Evolutionary conservation across 2,888 invertebrate genomes (phyloP).

Genomic region (Pachliopta kotzebuea): DNA sequence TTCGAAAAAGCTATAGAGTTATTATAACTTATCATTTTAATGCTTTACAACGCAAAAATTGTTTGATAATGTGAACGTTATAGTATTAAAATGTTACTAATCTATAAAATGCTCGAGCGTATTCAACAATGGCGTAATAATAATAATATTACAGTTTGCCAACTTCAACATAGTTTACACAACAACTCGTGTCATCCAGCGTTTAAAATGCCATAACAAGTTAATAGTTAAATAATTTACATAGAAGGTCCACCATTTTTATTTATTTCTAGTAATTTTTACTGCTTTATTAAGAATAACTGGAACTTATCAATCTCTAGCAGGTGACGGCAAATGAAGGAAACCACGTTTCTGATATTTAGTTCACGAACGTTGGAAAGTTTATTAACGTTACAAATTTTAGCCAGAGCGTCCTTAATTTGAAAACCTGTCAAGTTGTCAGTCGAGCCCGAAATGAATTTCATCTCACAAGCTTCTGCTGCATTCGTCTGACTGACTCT

Average conservation of each 20-base stretch:
- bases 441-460: constrained; percentile 11
- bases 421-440: constrained; percentile 27
- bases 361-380: constrained; percentile 1
- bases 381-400: constrained; percentile 25
- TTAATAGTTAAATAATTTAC: not conserved
- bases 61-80: not conserved
- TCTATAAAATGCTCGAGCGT: not conserved
- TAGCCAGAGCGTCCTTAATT: constrained; percentile 12
- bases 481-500: constrained; percentile 26
- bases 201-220: not conserved
- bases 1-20: too few species aligned
- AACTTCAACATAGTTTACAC: not conserved
- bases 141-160: not conserved
- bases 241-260: not conserved
- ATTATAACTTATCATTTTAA: too few species aligned
- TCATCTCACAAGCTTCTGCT: constrained; percentile 18
- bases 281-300: not conserved
- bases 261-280: not conserved
- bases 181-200: not conserved
- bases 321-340: not conserved
- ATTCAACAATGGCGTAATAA: not conserved
- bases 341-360: not conserved
- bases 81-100: not conserved
- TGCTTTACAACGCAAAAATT: not conserved
- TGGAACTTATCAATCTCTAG: not conserved